Percentiles rank a stretch among this genome's conserved stretches.
Conservation (phyloP, 1,140 invertebrate species). For the Cyclargus thomasi region DNA sequence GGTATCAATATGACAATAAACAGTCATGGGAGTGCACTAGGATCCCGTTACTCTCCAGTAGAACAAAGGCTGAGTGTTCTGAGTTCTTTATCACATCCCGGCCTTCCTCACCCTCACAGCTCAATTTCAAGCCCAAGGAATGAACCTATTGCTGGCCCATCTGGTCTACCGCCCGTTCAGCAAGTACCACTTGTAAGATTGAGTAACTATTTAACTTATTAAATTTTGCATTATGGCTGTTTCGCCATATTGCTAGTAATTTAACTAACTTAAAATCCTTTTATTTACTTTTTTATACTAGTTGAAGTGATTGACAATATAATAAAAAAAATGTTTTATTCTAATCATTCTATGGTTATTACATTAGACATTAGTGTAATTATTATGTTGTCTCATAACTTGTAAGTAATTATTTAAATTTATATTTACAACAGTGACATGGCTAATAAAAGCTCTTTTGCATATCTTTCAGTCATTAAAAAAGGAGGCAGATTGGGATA, state of each 20-base stretch:
- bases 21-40: slow-evolving; percentile 56
- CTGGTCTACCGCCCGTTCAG: slow-evolving; percentile 87
- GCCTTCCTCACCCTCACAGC: slow-evolving; percentile 59
- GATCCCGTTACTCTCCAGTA: slow-evolving; percentile 63
- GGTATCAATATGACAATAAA: slow-evolving; percentile 74
- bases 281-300: too few relatives aligned
- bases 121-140: slow-evolving; percentile 79
- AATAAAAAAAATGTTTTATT: too few relatives aligned
- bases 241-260: too few relatives aligned
- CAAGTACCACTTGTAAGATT: slow-evolving; percentile 88
- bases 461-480: slow-evolving; percentile 83
- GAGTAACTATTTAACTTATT: slow-evolving; percentile 15
- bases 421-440: too few relatives aligned
- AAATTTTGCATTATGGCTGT: too few relatives aligned
- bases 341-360: too few relatives aligned
- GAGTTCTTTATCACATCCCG: slow-evolving; percentile 56
- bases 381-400: too few relatives aligned
- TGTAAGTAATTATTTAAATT: too few relatives aligned
- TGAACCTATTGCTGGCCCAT: slow-evolving; percentile 84
- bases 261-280: too few relatives aligned
- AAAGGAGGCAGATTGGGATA: slow-evolving; percentile 91
- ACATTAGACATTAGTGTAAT: too few relatives aligned
- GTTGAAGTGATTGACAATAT: too few relatives aligned
- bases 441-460: background rate
- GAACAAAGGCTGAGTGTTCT: slow-evolving; percentile 62